A percentile compares a stretch with the other conserved stretches of the same genome.
These are phyloP conservation scores for Poecile atricapillus DNA, from an alignment of 2,113 vertebrate species.

Conservation along the genomic window DNA sequence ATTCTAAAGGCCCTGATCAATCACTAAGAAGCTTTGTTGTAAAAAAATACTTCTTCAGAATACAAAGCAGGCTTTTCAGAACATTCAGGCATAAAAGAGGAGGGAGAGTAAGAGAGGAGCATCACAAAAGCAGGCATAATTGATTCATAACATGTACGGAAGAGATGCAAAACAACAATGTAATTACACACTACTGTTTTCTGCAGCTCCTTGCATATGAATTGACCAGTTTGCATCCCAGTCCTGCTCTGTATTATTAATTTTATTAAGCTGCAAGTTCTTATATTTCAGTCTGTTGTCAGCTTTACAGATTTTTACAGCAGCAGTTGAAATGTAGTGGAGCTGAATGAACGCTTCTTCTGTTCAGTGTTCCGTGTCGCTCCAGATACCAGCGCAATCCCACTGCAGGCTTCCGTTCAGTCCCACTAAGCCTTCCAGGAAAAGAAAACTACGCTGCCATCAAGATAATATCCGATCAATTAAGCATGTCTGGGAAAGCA, in stretches of 20 bases:
- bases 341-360: conserved; percentile 43
- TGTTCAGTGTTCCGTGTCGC: not conserved
- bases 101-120: conserved; percentile 30
- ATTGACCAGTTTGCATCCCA: conserved; percentile 37
- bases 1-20: conserved; percentile 62
- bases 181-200: conserved; percentile 33
- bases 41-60: conserved; percentile 65
- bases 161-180: conserved; percentile 58
- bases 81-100: conserved; percentile 48
- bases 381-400: not conserved
- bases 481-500: conserved; percentile 21
- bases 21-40: conserved; percentile 67
- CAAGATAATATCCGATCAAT: not conserved
- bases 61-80: conserved; percentile 63
- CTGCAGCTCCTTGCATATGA: conserved; percentile 6
- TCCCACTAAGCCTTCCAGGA: not conserved
- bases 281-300: conserved; percentile 50
- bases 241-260: conserved; percentile 42
- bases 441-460: conserved; percentile 15
- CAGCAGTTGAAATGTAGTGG: not conserved
- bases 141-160: conserved; percentile 58
- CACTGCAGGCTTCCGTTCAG: not conserved
- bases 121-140: conserved; percentile 65
- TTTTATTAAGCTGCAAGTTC: conserved; percentile 48
- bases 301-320: conserved; percentile 43